Evolutionary conservation across 2,113 vertebrate species (phyloP).

Genomic region (Miniopterus natalensis): DNA sequence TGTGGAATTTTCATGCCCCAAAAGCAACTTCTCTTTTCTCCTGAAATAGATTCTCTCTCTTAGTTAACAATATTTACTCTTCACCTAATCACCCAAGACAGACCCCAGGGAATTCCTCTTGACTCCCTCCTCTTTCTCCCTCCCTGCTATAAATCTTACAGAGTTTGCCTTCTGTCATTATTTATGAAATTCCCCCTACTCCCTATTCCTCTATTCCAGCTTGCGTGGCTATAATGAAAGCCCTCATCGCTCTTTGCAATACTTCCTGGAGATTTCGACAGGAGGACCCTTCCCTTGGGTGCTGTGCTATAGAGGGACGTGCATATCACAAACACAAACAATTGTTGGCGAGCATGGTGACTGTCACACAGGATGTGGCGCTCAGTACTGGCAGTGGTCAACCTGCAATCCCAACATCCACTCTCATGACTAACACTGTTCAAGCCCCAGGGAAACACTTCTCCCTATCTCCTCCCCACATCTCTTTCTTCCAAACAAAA

Average conservation of each 20-base stretch:
- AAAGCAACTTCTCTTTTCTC: not conserved
- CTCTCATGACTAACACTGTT: not conserved
- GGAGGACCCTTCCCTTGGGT: not conserved
- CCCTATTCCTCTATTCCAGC: not conserved
- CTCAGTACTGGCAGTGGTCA: not conserved
- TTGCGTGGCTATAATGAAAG: not conserved
- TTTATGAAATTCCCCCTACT: not conserved
- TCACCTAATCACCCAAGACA: not conserved
- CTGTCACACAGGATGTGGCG: not conserved
- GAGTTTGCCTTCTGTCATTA: not conserved
- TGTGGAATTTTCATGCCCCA: not conserved
- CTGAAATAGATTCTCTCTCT: not conserved
- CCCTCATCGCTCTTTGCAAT: not conserved
- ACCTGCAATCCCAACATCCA: not conserved
- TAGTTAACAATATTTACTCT: not conserved
- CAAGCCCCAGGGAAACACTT: not conserved
- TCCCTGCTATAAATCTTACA: not conserved
- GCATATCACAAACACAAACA: not conserved
- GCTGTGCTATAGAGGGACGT: not conserved
- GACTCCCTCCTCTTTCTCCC: not conserved
- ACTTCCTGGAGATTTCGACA: not conserved
- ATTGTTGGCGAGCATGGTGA: fast-evolving
- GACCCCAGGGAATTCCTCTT: not conserved
- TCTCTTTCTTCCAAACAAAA: not conserved
- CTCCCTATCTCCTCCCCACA: not conserved